These are phyloP conservation scores for Callipepla californica DNA, from an alignment of 2,113 vertebrate genomes.

Conservation along the genomic window DNA sequence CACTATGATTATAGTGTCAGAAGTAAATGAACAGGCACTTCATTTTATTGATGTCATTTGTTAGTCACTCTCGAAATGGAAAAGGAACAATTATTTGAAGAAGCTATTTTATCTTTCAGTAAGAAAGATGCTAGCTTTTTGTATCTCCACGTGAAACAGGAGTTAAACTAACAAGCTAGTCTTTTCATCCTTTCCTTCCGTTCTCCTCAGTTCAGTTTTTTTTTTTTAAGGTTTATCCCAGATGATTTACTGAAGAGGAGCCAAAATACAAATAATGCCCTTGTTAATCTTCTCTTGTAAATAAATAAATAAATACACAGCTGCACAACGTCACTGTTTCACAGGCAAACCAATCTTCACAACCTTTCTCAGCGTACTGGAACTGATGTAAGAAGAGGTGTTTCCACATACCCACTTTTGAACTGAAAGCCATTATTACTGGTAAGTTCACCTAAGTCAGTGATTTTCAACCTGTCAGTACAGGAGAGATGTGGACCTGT, in stretches of 20 bases:
- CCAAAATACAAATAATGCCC: background rate
- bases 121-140: background rate
- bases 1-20: background rate
- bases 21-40: slow-evolving; percentile 32
- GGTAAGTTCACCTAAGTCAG: background rate
- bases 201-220: background rate
- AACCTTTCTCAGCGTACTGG: background rate
- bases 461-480: background rate
- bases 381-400: background rate
- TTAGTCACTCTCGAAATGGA: background rate
- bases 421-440: background rate
- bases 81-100: background rate
- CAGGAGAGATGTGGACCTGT: no score
- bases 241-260: background rate
- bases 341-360: background rate
- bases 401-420: background rate
- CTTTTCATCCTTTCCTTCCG: background rate
- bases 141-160: background rate
- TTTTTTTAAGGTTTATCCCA: slow-evolving; percentile 13
- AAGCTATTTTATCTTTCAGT: slow-evolving; percentile 13
- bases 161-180: background rate
- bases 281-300: slow-evolving; percentile 14
- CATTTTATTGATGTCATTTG: slow-evolving; percentile 11
- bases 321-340: background rate
- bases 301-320: background rate